Evolutionary conservation across 1,140 invertebrate genomes (phyloP), one percentile per base, ranked within the genome.

Genomic region (Sminthurinus signatus): DNA sequence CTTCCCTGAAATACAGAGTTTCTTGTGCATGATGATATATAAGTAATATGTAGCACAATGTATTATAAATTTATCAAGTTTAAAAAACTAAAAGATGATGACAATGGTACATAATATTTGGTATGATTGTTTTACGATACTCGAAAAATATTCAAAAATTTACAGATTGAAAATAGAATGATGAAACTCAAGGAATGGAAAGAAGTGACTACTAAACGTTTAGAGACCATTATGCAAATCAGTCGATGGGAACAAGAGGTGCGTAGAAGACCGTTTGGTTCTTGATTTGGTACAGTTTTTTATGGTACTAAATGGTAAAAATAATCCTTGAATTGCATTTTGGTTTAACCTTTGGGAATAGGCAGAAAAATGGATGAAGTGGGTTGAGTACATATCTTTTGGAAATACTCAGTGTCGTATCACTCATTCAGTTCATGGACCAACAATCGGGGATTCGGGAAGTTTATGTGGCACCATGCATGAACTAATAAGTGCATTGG

Each of bases 291-390:
- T n/a, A n/a, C n/a, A n/a, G n/a, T n/a, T n/a, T n/a, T n/a, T n/a
- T n/a, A n/a, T n/a, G n/a, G n/a, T n/a, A n/a, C n/a, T n/a, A n/a
- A n/a, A n/a, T n/a, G n/a, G n/a, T n/a, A n/a, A n/a, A n/a, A n/a
- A n/a, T n/a, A n/a, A n/a, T n/a, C n/a, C n/a, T n/a, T n/a, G n/a
- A n/a, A n/a, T n/a, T n/a, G n/a, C n/a, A n/a, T n/a, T n/a, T n/a
- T n/a, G n/a, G n/a, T n/a, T n/a, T n/a, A n/a, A n/a, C n/a, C n/a
- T n/a, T n/a, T n/a, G n/a, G n/a, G n/a, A n/a, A n/a, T n/a, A n/a
- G n/a, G n/a, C n/a, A 14, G 67, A 69, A 32, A 60, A 65, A 55
- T 69, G 67, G 67, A 55, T 65, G 27, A 59, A 62, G 59, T 65
- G 58, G 63, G n/a, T 69, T 1, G 67, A 69, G 36, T 69, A 61